These are phyloP conservation scores for Amaurobius ferox DNA, from an alignment of 2,888 invertebrate genomes.

Conservation along the genomic window DNA sequence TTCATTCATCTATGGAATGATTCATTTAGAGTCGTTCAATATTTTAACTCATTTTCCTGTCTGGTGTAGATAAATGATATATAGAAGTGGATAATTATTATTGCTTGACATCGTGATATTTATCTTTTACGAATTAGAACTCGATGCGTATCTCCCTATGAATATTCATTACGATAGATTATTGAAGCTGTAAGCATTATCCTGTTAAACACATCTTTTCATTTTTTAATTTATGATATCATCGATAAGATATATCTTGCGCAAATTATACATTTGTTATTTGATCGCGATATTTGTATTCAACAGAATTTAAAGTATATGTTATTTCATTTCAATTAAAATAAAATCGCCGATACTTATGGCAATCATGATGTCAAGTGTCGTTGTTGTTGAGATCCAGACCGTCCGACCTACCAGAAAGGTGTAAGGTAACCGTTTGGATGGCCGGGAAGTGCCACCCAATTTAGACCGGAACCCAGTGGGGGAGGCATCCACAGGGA, in stretches of 20 bases:
- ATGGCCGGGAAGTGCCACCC: too few relatives aligned
- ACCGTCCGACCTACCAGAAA: too few relatives aligned
- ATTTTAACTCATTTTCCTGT: slow-evolving; percentile 8
- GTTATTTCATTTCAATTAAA: too few relatives aligned
- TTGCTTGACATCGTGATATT: background rate
- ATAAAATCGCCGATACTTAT: too few relatives aligned
- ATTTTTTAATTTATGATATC: background rate
- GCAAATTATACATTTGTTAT: too few relatives aligned
- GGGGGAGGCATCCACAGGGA: too few relatives aligned
- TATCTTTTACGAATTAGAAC: background rate
- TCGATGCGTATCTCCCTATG: background rate
- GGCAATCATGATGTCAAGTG: too few relatives aligned
- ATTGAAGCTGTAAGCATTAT: background rate
- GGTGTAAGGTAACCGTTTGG: too few relatives aligned
- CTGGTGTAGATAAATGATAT: background rate
- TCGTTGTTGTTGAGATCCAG: too few relatives aligned
- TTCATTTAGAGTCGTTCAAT: slow-evolving; percentile 3
- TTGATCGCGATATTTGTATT: too few relatives aligned
- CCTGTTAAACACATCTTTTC: background rate
- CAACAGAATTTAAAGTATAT: too few relatives aligned
- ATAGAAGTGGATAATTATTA: slow-evolving; percentile 1
- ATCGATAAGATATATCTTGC: background rate
- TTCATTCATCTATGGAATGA: slow-evolving; percentile 14
- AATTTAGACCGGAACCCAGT: too few relatives aligned
- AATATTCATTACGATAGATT: background rate